Percentiles rank a stretch among this genome's conserved stretches.
Evolutionary conservation across 2,113 vertebrate species (phyloP).

Genomic region (Cyanocitta stelleri): DNA sequence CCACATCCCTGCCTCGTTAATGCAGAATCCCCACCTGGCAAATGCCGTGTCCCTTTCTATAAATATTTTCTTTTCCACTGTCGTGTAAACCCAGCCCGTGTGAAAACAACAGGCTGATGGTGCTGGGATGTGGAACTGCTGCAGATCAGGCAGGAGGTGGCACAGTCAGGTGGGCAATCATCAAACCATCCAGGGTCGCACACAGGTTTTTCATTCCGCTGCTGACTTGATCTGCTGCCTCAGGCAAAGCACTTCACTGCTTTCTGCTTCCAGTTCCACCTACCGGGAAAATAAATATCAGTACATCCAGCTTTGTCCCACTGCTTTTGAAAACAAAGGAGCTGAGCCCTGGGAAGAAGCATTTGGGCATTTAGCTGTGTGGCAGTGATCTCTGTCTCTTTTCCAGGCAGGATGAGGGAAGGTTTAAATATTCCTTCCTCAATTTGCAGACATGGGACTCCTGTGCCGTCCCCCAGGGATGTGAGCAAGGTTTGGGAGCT

Average conservation of each 20-base stretch:
- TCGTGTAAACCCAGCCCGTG: background rate
- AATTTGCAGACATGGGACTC: background rate
- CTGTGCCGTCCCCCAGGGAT: background rate
- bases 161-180: background rate
- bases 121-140: background rate
- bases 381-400: background rate
- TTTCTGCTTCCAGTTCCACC: background rate
- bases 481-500: background rate
- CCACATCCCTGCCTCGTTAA: background rate
- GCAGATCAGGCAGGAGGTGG: background rate
- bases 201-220: background rate
- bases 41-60: background rate
- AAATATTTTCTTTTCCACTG: background rate
- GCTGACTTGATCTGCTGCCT: background rate
- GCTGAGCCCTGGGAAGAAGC: background rate
- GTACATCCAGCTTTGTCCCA: background rate
- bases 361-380: background rate
- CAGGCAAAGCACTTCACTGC: background rate
- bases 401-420: background rate
- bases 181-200: background rate
- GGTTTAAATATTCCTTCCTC: background rate
- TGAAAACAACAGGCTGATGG: background rate
- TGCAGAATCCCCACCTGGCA: background rate
- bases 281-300: background rate
- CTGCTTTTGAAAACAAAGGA: background rate